Percentiles rank a stretch among this genome's conserved stretches.
Conservation (phyloP, 2,888 invertebrate species). For the Cephus runcator region DNA sequence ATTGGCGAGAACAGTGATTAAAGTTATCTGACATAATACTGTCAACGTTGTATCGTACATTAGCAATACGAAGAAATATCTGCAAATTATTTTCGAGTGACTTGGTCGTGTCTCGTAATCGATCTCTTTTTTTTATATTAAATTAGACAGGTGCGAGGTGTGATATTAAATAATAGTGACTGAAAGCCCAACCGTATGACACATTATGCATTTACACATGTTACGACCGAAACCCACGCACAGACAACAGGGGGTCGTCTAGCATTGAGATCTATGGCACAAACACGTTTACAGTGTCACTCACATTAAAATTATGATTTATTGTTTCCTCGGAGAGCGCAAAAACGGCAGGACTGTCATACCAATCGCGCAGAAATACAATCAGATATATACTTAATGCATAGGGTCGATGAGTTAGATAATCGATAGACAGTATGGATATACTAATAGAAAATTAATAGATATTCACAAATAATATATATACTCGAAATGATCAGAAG, state of each 20-base stretch:
- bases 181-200: slow-evolving; percentile 13
- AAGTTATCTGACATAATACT: background rate
- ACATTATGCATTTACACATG: slow-evolving; percentile 34
- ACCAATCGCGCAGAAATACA: background rate
- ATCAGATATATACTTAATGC: background rate
- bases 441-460: background rate
- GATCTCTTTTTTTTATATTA: background rate
- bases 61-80: background rate
- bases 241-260: slow-evolving; percentile 46
- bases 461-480: background rate
- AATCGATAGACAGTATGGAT: background rate
- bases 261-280: slow-evolving; percentile 46
- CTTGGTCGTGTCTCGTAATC: background rate
- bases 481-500: background rate
- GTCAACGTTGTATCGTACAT: background rate
- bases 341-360: slow-evolving; percentile 5
- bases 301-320: slow-evolving; percentile 38
- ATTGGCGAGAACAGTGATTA: background rate
- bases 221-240: slow-evolving; percentile 32
- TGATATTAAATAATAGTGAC: slow-evolving; percentile 30
- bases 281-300: slow-evolving; percentile 45
- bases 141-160: slow-evolving; percentile 1
- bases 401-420: background rate
- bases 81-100: background rate
- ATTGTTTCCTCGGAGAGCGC: slow-evolving; percentile 15